phyloP scores from a whole-genome alignment of 2,113 vertebrate species.

The Oophaga pumilio region DNA sequence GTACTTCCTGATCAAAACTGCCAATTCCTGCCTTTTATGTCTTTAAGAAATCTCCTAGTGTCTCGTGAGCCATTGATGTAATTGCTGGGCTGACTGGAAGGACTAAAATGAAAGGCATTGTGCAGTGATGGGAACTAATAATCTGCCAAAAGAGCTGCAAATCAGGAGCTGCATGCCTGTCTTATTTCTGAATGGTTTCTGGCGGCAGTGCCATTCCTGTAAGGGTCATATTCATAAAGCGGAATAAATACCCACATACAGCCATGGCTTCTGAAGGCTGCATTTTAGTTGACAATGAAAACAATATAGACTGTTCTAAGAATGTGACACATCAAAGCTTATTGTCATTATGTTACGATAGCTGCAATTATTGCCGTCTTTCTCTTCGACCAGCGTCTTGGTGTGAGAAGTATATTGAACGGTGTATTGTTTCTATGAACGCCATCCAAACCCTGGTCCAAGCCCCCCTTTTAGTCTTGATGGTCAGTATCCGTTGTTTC shows the following conservation, averaged over 20 bases:
- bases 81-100: constrained; percentile 41
- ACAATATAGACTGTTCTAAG: neutral
- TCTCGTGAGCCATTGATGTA: constrained; percentile 38
- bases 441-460: no score
- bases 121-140: constrained; percentile 58
- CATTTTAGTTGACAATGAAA: constrained; percentile 13
- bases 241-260: constrained; percentile 32
- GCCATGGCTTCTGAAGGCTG: neutral
- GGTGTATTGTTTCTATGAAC: no score
- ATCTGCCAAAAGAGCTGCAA: constrained; percentile 28
- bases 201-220: constrained; percentile 4
- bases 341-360: neutral
- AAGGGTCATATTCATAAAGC: constrained; percentile 31
- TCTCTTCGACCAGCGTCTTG: neutral
- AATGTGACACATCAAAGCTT: neutral
- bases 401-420: neutral
- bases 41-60: constrained; percentile 39
- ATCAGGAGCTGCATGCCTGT: constrained; percentile 43
- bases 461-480: no score
- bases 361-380: neutral
- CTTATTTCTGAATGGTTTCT: constrained; percentile 38
- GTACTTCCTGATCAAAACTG: constrained; percentile 47
- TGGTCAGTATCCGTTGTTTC: no score
- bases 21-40: constrained; percentile 38
- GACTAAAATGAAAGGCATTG: constrained; percentile 52